Evolutionary conservation across 2,797 vertebrate genomes (phyloP).

Genomic region (Artibeus jamaicensis): DNA sequence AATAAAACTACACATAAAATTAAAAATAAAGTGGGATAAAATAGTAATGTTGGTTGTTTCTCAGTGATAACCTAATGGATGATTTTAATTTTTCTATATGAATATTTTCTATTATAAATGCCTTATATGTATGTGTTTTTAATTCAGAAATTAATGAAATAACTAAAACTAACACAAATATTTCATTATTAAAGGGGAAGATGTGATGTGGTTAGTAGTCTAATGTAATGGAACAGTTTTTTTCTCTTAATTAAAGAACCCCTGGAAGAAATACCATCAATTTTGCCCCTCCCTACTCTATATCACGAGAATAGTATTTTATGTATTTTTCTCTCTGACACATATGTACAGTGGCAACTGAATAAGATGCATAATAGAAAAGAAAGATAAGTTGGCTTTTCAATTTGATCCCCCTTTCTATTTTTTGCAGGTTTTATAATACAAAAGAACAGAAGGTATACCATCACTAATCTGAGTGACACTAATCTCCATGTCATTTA

Average conservation of each 20-base stretch:
- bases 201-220: neutral
- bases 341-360: neutral
- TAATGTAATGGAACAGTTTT: neutral
- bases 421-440: neutral
- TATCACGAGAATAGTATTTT: neutral
- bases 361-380: neutral
- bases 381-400: neutral
- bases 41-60: neutral
- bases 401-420: neutral
- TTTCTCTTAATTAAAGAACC: neutral
- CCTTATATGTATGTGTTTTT: neutral
- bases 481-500: neutral
- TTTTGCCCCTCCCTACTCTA: neutral
- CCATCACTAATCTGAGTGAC: neutral
- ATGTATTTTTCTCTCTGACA: neutral
- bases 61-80: neutral
- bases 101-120: neutral
- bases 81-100: neutral
- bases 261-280: neutral
- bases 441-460: neutral
- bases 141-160: neutral
- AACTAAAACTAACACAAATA: neutral
- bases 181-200: neutral
- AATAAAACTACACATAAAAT: neutral
- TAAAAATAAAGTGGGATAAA: neutral